Percentiles rank a stretch among this genome's conserved stretches.
Conservation (phyloP, 2,113 vertebrate species). For the Pungitius pungitius region DNA sequence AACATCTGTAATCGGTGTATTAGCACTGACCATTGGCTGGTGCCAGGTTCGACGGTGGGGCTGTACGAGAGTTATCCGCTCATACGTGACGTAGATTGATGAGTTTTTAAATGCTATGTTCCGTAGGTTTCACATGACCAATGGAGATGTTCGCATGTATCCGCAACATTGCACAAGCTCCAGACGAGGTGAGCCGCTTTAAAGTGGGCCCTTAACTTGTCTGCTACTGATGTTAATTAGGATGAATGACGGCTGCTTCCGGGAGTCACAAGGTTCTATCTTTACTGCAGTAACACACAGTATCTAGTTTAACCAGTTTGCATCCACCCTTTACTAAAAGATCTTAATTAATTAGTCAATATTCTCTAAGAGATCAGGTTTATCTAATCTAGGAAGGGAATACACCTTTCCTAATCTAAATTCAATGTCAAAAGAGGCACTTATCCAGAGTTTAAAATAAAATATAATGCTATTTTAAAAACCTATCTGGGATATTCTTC, state of each 20-base stretch:
- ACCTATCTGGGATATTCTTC: background rate
- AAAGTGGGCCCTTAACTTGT: constrained; percentile 22
- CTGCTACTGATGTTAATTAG: constrained; percentile 31
- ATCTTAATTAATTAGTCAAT: constrained; percentile 16
- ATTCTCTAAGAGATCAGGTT: constrained; percentile 1
- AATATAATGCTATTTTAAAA: background rate
- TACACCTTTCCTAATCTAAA: constrained; percentile 4
- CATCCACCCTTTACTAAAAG: constrained; percentile 22
- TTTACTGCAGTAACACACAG: constrained; percentile 21
- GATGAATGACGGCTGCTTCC: constrained; percentile 48
- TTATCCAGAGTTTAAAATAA: background rate
- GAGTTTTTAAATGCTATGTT: background rate
- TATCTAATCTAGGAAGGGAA: constrained; percentile 22
- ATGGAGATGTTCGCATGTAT: constrained; percentile 22
- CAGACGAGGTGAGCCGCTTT: constrained; percentile 8
- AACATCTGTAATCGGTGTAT: constrained; percentile 23
- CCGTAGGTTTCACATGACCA: background rate
- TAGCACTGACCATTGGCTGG: background rate
- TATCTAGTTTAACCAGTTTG: constrained; percentile 24
- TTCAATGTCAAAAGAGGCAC: background rate
- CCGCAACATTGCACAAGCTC: constrained; percentile 13
- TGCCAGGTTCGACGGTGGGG: constrained; percentile 6
- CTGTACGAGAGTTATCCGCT: background rate
- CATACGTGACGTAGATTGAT: background rate
- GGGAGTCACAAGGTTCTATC: constrained; percentile 32